Percentiles rank a stretch among this genome's conserved stretches.
Evolutionary conservation across 2,888 invertebrate genomes (phyloP).

Genomic region (Gerris lacustris): DNA sequence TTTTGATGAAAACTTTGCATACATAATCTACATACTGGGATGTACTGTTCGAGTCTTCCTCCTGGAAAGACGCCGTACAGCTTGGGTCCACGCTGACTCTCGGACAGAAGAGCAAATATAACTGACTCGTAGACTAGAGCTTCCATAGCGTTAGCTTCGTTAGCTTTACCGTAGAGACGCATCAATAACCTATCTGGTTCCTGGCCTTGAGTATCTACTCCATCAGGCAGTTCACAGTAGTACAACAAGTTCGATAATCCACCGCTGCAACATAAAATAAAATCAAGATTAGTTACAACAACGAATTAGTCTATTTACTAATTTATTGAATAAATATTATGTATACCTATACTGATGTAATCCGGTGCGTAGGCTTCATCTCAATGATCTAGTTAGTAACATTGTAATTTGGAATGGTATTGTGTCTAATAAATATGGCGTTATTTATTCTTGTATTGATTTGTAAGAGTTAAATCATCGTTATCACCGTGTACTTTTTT

Average conservation of each 20-base stretch:
- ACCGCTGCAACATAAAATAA: constrained; percentile 52
- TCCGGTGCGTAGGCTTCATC: background rate
- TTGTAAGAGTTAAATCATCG: no score
- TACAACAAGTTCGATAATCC: constrained; percentile 93
- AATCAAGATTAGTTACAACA: constrained; percentile 17
- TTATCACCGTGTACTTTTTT: no score
- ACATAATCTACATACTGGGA: constrained; percentile 50
- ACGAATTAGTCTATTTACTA: constrained; percentile 11
- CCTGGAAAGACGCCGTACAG: constrained; percentile 93
- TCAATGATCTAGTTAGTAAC: no score
- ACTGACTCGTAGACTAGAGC: constrained; percentile 89
- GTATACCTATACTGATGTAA: background rate
- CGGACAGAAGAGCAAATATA: constrained; percentile 89
- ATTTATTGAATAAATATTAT: constrained; percentile 10
- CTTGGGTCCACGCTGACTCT: constrained; percentile 83
- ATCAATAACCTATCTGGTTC: constrained; percentile 62
- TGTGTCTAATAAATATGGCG: no score
- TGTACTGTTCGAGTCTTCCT: constrained; percentile 91
- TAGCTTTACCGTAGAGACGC: constrained; percentile 88
- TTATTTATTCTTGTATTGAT: no score
- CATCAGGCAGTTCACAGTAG: constrained; percentile 72
- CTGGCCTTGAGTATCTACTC: constrained; percentile 36
- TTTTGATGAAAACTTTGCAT: no score
- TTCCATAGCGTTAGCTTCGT: constrained; percentile 76
- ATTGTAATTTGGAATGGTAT: no score